Base-by-base conservation (phyloP, 2,888 invertebrate species). In the Tridacna crocea region DNA sequence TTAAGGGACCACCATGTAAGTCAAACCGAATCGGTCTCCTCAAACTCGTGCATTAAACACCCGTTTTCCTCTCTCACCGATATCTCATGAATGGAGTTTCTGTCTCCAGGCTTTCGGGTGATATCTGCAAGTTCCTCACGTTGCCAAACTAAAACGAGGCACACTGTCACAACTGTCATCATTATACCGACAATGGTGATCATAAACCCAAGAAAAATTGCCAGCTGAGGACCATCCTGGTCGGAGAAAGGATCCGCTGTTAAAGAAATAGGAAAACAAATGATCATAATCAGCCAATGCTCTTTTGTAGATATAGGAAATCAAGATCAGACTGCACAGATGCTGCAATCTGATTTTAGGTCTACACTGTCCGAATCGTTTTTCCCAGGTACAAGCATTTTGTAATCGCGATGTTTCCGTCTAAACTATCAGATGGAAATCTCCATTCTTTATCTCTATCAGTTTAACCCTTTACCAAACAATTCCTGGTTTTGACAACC, bases 101-200 rank as follows among this genome's bases (percentile, higher is more conserved):
- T n/a, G 6, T 13, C 13, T 4, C 66, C 46, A 10, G 68, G 68
- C 47, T 68, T 68, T 27, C 36, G 17, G 75, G 55, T 36, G 55
- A 81, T 74, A 26, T 82, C 80, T 51, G 75, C 79, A 13, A 87
- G 76, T 24, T 79, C 77, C 65, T 87, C 87, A 13, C 82, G 75
- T 22, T 77, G 80, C 87, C 87, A 87, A 19, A 81, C 80, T 27
- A 84, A 22, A 36, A 87, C 84, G 2, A 84, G 75, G 26, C 87
- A 87, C 19, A 77, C 36, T 17, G 65, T 77, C 11, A 84, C 84
- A 3, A 72, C 6, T 4, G 74, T 68, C 84, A 87, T 84, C n/a
- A 87, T 80, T 12, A 66, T 15, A 2, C 73, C 66, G 19, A 87
- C 87, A 11, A 77, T 55, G 0, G 79, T 70, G 13, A 87, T 63